Conservation (phyloP, 1,140 invertebrate genomes). For the Arion vulgaris region DNA sequence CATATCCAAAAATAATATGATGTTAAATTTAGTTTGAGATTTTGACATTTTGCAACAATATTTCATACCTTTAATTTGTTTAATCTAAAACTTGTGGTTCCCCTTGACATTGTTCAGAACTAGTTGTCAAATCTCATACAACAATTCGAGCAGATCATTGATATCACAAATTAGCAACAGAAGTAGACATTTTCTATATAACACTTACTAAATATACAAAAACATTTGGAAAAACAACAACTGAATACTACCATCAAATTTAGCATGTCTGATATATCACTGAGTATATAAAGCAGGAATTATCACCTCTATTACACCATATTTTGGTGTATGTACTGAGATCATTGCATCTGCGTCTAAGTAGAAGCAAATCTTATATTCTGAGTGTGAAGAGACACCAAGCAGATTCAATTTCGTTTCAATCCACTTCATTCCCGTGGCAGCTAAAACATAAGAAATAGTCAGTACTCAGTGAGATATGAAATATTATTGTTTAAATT, state of each 20-base stretch:
- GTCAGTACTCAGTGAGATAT: neutral
- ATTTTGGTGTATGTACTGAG: slow-evolving; percentile 88
- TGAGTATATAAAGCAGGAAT: neutral
- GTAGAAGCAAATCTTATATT: slow-evolving; percentile 92
- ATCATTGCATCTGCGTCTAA: slow-evolving; percentile 95
- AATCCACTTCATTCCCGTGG: slow-evolving; percentile 98
- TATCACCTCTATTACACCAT: slow-evolving; percentile 88
- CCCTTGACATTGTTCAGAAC: no score
- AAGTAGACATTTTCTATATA: no score
- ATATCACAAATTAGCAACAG: no score
- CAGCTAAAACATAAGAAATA: slow-evolving; percentile 85
- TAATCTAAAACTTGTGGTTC: no score
- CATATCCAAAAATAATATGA: no score
- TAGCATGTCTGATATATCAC: neutral
- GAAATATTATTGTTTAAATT: no score
- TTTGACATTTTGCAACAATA: no score
- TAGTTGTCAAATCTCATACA: no score
- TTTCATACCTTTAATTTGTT: no score
- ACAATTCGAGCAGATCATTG: neutral
- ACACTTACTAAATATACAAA: no score
- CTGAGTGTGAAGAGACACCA: slow-evolving; percentile 83
- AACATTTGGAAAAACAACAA: neutral
- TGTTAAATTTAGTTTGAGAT: no score
- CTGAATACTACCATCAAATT: neutral
- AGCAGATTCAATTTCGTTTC: slow-evolving; percentile 96